phyloP scores from a whole-genome alignment of 2,113 vertebrate genomes.

The Symphodus melops region DNA sequence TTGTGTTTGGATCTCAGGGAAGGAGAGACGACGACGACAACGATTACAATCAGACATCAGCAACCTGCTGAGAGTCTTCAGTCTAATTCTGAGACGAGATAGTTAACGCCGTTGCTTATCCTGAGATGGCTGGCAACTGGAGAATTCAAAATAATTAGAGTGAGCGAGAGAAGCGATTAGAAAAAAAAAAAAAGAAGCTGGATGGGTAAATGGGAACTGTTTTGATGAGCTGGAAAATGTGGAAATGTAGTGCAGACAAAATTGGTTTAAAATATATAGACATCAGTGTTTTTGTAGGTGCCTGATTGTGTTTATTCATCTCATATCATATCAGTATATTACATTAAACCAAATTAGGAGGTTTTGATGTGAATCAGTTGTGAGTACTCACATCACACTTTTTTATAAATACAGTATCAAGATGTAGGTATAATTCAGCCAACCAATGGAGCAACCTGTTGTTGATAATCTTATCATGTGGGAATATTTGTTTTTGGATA shows the following conservation, averaged over 20 bases:
- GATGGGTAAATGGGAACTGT: slow-evolving; percentile 19
- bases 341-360: background rate
- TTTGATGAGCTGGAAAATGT: slow-evolving; percentile 17
- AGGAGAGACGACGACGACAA: slow-evolving; percentile 1
- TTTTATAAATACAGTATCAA: background rate
- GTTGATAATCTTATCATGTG: background rate
- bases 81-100: slow-evolving; percentile 46
- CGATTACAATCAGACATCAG: slow-evolving; percentile 63
- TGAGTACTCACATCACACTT: too few species aligned
- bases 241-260: slow-evolving; percentile 4
- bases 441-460: background rate
- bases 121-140: slow-evolving; percentile 28
- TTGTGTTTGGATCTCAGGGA: slow-evolving; percentile 31
- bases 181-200: slow-evolving; percentile 2
- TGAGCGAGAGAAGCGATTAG: slow-evolving; percentile 34
- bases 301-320: slow-evolving; percentile 11
- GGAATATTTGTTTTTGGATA: background rate
- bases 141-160: slow-evolving; percentile 56
- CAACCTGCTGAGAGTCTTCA: slow-evolving; percentile 64
- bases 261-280: background rate
- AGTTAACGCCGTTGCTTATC: slow-evolving; percentile 39
- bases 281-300: background rate
- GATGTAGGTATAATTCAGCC: background rate
- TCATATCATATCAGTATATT: background rate
- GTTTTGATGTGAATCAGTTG: too few species aligned